Evolutionary conservation across 2,888 invertebrate genomes (phyloP).

Genomic region (Stenotaenia linearis): DNA sequence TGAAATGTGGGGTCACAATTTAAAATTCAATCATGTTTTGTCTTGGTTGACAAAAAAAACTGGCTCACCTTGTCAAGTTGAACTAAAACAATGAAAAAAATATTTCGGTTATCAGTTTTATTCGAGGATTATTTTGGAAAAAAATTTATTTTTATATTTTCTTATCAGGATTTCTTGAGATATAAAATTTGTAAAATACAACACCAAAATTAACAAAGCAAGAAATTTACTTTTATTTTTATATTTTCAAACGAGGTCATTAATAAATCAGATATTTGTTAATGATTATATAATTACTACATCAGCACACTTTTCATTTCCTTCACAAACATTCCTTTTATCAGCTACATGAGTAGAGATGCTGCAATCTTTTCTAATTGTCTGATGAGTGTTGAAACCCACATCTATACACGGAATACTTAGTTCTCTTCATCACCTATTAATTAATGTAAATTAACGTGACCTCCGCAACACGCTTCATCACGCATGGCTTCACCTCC

Average conservation of each 20-base stretch:
- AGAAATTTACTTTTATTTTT: neutral
- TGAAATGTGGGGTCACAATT: neutral
- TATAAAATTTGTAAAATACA: too few relatives aligned
- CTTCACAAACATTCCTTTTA: neutral
- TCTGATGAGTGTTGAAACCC: conserved; percentile 2
- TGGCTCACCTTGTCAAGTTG: neutral
- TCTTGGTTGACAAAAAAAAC: neutral
- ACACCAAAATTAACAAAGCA: neutral
- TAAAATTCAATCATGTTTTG: neutral
- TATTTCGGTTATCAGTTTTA: neutral
- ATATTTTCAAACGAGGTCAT: neutral
- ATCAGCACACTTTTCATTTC: neutral
- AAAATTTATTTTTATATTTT: too few relatives aligned
- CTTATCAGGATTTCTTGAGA: too few relatives aligned
- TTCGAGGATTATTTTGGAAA: too few relatives aligned
- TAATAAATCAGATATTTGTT: neutral
- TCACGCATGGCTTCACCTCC: neutral
- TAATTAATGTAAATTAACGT: neutral
- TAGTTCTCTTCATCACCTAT: neutral
- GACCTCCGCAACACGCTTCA: neutral
- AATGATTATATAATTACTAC: conserved; percentile 5
- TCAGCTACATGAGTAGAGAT: neutral
- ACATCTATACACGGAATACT: neutral
- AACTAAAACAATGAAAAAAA: neutral
- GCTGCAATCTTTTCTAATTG: neutral